Evolutionary conservation across 1,140 invertebrate species (phyloP).

Genomic region (Aphidius gifuensis): DNA sequence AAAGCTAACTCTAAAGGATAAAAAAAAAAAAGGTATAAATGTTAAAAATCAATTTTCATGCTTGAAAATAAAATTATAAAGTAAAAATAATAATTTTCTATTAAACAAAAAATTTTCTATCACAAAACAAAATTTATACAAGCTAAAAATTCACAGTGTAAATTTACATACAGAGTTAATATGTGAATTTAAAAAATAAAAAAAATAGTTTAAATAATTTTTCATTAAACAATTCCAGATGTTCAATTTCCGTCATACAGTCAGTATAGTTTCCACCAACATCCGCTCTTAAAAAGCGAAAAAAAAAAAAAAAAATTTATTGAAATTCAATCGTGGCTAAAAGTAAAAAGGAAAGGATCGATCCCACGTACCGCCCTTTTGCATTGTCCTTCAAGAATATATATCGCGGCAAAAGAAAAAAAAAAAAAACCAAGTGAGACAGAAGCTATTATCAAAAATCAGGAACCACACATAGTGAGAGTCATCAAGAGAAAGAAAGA

Average conservation of each 20-base stretch:
- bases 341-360: conserved; percentile 15
- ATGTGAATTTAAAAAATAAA: neutral
- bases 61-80: too few relatives aligned
- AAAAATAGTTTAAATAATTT: neutral
- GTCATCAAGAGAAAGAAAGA: neutral
- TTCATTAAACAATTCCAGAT: conserved; percentile 10
- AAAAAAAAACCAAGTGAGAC: conserved; percentile 18
- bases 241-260: conserved; percentile 10
- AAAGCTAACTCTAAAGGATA: too few relatives aligned
- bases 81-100: too few relatives aligned
- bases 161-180: too few relatives aligned
- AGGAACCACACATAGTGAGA: conserved; percentile 1
- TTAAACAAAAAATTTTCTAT: too few relatives aligned
- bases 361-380: conserved; percentile 19
- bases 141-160: too few relatives aligned
- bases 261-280: conserved; percentile 8
- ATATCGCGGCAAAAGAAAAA: conserved; percentile 23
- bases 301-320: conserved; percentile 12
- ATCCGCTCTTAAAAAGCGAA: conserved; percentile 13
- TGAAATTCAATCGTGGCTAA: conserved; percentile 33
- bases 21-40: too few relatives aligned
- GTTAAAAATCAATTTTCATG: too few relatives aligned
- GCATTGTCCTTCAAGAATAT: conserved; percentile 34
- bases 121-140: too few relatives aligned
- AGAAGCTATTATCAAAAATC: neutral